Percentiles rank a stretch among this genome's conserved stretches.
Evolutionary conservation across 1,140 invertebrate genomes (phyloP).

Genomic region (Acyrthosiphon pisum): DNA sequence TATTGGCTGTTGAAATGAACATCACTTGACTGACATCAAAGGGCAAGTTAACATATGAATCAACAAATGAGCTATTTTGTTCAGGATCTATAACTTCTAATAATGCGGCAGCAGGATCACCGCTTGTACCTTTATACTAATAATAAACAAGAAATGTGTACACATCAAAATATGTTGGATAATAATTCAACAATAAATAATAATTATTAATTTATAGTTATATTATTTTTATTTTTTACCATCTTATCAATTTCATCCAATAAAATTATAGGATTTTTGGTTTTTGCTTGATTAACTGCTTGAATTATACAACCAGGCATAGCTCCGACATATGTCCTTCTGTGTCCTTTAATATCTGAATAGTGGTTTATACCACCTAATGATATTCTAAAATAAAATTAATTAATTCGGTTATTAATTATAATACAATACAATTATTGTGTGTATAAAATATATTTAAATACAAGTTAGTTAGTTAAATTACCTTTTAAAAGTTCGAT

Average conservation of each 20-base stretch:
- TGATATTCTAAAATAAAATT: constrained; percentile 64
- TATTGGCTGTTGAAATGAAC: constrained; percentile 71
- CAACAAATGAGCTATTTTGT: constrained; percentile 70
- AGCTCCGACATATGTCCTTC: constrained; percentile 71
- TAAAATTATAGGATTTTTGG: constrained; percentile 71
- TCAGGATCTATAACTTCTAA: constrained; percentile 73
- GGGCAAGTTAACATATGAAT: constrained; percentile 71
- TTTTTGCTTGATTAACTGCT: constrained; percentile 66
- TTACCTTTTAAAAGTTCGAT: constrained; percentile 65
- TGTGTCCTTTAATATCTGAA: constrained; percentile 70
- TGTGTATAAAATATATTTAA: neutral
- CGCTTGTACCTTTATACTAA: constrained; percentile 66
- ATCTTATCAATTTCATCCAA: constrained; percentile 74
- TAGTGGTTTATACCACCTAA: constrained; percentile 71
- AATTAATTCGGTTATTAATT: neutral
- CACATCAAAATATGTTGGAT: neutral
- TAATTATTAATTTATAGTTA: neutral
- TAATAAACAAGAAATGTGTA: constrained; percentile 6
- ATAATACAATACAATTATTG: neutral
- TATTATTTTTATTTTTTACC: constrained; percentile 62
- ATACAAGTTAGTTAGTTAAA: neutral
- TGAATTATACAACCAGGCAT: constrained; percentile 72
- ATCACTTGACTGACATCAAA: constrained; percentile 72
- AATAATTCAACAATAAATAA: neutral
- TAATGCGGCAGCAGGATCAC: constrained; percentile 70